phyloP scores from a whole-genome alignment of 2,888 invertebrate genomes.

The Aporophyla nigra region DNA sequence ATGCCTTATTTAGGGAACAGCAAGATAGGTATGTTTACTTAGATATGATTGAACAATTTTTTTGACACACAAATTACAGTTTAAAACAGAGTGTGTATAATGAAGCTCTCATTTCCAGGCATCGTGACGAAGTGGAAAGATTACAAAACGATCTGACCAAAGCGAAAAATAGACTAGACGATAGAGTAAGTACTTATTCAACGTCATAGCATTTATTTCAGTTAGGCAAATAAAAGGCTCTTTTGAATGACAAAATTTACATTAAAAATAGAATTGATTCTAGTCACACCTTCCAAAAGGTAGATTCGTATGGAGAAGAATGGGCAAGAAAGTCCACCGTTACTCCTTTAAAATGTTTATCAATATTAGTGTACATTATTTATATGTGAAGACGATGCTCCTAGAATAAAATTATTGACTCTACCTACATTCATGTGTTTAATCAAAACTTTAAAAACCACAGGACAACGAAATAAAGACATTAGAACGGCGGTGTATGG shows the following conservation, averaged over 20 bases:
- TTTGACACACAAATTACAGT: not conserved
- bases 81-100: not conserved
- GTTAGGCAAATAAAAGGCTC: too few species aligned
- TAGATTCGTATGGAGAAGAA: too few species aligned
- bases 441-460: conserved; percentile 7
- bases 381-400: too few species aligned
- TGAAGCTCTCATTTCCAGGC: conserved; percentile 69
- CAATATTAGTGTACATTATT: too few species aligned
- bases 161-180: conserved; percentile 88
- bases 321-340: too few species aligned
- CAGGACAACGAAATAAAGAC: conserved; percentile 89
- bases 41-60: not conserved
- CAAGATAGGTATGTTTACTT: conserved; percentile 83
- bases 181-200: conserved; percentile 82
- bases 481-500: conserved; percentile 89
- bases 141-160: conserved; percentile 90
- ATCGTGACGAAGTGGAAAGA: conserved; percentile 89
- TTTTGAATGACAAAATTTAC: too few species aligned
- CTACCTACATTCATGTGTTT: too few species aligned
- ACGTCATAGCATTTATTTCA: too few species aligned
- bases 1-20: conserved; percentile 87
- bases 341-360: too few species aligned
- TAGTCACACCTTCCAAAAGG: too few species aligned
- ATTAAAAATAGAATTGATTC: too few species aligned
- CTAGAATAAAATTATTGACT: too few species aligned